Base-by-base conservation (phyloP, 2,797 vertebrate genomes). In the Gephyroberyx darwinii region DNA sequence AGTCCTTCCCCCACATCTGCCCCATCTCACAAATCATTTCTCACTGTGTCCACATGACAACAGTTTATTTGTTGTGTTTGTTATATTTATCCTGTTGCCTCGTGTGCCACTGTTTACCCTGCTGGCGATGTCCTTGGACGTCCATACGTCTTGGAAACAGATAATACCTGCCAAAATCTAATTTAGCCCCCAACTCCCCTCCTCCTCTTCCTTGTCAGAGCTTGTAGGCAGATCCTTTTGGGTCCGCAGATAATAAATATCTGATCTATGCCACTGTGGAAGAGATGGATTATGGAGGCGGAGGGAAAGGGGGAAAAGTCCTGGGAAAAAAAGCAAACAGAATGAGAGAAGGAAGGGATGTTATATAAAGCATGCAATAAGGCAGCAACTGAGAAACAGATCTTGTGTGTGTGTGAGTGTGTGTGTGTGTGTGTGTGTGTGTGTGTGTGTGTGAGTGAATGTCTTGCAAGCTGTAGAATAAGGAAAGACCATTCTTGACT, bases 131-230 rank as follows among this genome's bases (percentile, higher is more conserved):
- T 85, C 85, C 82, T 84, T 74, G 67, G 86, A 88, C 86, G 8
- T 81, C 84, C 82, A 92, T 92, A 86, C 70, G 61, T 93, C 90
- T 92, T 16, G 12, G 69, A 84, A 90, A 90, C 65, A 80, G 90
- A 93, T 92, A 91, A 91, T 84, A 90, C 90, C 90, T 91, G 89
- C 82, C 91, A 86, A 75, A 80, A 90, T 91, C 81, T 85, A 88
- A 91, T 92, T 90, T 88, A 74, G 50, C 70, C 61, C 53, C 9
- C 54, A 3, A 39, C 10, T 2, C 19, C n/a, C 43, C 30, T 41
- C 60, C 47, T 35, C 4, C 61, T 45, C 47, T 10, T 70, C 69
- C 53, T 57, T 72, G 69, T 84, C 78, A 75, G 84, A 87, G 71
- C 86, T 87, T 62, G 79, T 88, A 88, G 88, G 86, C 84, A 83